phyloP scores from a whole-genome alignment of 1,140 invertebrate species.

The Drosophila tristis region DNA sequence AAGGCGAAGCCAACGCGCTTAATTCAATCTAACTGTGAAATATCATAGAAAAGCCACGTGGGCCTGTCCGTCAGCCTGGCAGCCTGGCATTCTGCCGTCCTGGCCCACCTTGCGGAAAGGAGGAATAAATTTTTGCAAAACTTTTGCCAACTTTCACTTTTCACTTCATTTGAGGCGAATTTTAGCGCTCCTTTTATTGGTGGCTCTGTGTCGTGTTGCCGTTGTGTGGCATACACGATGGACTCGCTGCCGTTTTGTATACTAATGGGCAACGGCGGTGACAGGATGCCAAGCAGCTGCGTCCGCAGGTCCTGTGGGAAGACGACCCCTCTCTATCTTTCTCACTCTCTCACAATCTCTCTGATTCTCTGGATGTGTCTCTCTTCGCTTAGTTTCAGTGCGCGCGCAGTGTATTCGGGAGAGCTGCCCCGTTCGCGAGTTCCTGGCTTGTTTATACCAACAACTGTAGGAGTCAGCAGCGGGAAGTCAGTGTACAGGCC shows the following conservation, averaged over 20 bases:
- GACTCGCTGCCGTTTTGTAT: slow-evolving; percentile 63
- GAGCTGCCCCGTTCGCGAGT: slow-evolving; percentile 43
- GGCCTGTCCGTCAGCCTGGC: neutral
- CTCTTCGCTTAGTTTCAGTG: slow-evolving; percentile 31
- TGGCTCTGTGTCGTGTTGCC: slow-evolving; percentile 10
- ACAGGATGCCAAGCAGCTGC: slow-evolving; percentile 71
- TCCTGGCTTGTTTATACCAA: slow-evolving; percentile 71
- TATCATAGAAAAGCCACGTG: slow-evolving; percentile 56
- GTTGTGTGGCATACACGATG: slow-evolving; percentile 47
- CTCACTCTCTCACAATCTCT: neutral
- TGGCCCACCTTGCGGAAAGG: slow-evolving; percentile 20
- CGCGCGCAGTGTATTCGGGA: slow-evolving; percentile 63
- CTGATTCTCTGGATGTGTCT: neutral
- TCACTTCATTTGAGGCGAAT: slow-evolving; percentile 58
- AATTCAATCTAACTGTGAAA: slow-evolving; percentile 43
- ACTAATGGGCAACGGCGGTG: slow-evolving; percentile 52
- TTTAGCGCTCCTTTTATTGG: slow-evolving; percentile 43
- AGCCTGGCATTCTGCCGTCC: neutral
- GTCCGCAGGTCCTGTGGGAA: slow-evolving; percentile 70
- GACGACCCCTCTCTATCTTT: slow-evolving; percentile 21
- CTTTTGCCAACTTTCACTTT: slow-evolving; percentile 68
- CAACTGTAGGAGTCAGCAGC: slow-evolving; percentile 42
- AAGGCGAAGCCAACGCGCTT: slow-evolving; percentile 35
- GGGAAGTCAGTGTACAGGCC: slow-evolving; percentile 39
- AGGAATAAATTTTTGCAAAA: slow-evolving; percentile 30